phyloP scores from a whole-genome alignment of 2,888 invertebrate genomes.

The Cataglyphis livida region DNA sequence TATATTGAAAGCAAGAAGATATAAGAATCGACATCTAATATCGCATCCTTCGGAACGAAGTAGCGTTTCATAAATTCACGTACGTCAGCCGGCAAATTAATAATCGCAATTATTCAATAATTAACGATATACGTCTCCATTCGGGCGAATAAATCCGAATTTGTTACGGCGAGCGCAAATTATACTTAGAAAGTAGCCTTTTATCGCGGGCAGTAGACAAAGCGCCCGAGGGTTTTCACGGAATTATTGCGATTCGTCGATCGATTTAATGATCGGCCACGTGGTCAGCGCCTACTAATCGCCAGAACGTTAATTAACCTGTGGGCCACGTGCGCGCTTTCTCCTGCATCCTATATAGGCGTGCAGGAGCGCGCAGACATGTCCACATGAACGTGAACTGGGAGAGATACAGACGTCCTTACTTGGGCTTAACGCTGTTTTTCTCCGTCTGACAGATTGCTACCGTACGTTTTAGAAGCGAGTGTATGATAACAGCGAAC shows the following conservation, averaged over 20 bases:
- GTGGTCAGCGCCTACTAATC: conserved; percentile 71
- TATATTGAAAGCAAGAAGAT: not conserved
- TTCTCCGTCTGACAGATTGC: conserved; percentile 78
- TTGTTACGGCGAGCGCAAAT: conserved; percentile 46
- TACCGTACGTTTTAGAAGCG: conserved; percentile 76
- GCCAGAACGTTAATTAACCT: conserved; percentile 78
- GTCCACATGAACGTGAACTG: conserved; percentile 25
- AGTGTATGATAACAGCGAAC: conserved; percentile 66
- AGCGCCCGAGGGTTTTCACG: conserved; percentile 53
- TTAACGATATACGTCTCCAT: conserved; percentile 48
- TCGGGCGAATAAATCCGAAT: conserved; percentile 53
- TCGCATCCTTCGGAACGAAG: not conserved
- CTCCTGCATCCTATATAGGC: conserved; percentile 62
- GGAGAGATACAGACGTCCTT: conserved; percentile 56
- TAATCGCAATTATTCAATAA: conserved; percentile 50
- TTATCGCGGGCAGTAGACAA: conserved; percentile 25
- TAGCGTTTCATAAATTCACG: not conserved
- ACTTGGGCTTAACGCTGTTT: conserved; percentile 67
- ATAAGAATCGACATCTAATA: not conserved
- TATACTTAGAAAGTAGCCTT: conserved; percentile 59
- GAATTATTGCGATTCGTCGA: conserved; percentile 64
- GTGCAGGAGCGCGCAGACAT: conserved; percentile 19
- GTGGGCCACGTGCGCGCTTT: conserved; percentile 80
- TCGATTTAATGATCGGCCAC: conserved; percentile 70
- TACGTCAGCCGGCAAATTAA: conserved; percentile 35